These are phyloP conservation scores for Paramisgurnus dabryanus DNA, from an alignment of 2,113 vertebrate species.

Conservation along the genomic window DNA sequence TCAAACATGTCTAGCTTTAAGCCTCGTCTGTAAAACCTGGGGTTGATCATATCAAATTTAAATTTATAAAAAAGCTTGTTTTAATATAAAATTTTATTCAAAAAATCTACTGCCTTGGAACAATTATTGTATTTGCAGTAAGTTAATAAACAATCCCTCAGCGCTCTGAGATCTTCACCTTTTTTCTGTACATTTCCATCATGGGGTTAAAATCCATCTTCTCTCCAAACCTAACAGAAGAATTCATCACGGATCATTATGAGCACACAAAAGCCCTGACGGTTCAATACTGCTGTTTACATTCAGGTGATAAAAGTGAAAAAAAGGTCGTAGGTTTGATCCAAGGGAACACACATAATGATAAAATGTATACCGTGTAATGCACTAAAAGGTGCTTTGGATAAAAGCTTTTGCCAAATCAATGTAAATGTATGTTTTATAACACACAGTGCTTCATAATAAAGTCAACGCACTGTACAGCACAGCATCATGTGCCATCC, in stretches of 20 bases:
- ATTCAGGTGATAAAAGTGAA: background rate
- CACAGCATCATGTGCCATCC: background rate
- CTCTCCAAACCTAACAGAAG: slow-evolving; percentile 65
- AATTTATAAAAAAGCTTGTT: no score
- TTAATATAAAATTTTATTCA: background rate
- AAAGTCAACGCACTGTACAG: background rate
- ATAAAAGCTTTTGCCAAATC: no score
- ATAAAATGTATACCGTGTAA: no score
- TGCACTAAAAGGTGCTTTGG: no score
- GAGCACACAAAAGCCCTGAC: background rate
- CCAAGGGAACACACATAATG: no score
- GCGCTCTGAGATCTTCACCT: background rate
- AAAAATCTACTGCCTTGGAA: background rate
- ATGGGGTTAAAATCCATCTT: slow-evolving; percentile 56
- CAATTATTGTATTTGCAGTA: background rate
- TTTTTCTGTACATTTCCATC: background rate
- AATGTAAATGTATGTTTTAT: background rate
- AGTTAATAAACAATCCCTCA: background rate
- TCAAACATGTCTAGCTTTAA: no score
- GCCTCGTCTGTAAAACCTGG: no score
- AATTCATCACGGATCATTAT: slow-evolving; percentile 12
- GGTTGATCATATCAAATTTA: no score
- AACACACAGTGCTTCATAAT: background rate
- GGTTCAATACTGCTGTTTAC: background rate
- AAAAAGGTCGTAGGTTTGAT: background rate